A percentile compares a stretch with the other conserved stretches of the same genome.
Conservation (phyloP, 2,797 vertebrate genomes). For the Perodicticus potto region DNA sequence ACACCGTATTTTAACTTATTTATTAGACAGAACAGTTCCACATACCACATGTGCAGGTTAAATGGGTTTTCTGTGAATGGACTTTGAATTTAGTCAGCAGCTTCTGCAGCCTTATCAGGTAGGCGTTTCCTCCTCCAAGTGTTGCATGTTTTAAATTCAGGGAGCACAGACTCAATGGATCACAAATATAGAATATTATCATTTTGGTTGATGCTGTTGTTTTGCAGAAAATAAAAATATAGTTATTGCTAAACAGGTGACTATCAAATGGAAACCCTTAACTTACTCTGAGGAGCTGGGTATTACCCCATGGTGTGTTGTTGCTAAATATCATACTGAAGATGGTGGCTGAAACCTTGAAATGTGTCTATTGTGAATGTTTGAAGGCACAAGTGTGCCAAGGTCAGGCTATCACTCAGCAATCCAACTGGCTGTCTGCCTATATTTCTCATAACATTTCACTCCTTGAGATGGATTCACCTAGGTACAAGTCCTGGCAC, state of each 20-base stretch:
- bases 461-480: slow-evolving; percentile 39
- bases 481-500: background rate
- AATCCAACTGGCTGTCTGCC: background rate
- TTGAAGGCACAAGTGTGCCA: background rate
- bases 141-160: background rate
- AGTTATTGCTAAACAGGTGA: rapidly evolving
- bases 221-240: background rate
- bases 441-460: slow-evolving; percentile 22
- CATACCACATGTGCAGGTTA: background rate
- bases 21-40: background rate
- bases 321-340: background rate
- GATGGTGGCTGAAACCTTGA: background rate
- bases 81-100: background rate
- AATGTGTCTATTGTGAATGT: background rate
- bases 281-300: background rate
- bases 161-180: background rate
- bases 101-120: background rate
- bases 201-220: background rate
- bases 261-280: background rate
- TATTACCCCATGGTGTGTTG: background rate
- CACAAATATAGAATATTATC: background rate
- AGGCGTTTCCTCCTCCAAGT: background rate
- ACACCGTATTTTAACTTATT: background rate
- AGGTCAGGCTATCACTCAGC: background rate
- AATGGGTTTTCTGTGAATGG: background rate